A percentile compares a stretch with the other conserved stretches of the same genome.
Conservation (phyloP, 1,140 invertebrate species). For the Brachionus rubens region DNA sequence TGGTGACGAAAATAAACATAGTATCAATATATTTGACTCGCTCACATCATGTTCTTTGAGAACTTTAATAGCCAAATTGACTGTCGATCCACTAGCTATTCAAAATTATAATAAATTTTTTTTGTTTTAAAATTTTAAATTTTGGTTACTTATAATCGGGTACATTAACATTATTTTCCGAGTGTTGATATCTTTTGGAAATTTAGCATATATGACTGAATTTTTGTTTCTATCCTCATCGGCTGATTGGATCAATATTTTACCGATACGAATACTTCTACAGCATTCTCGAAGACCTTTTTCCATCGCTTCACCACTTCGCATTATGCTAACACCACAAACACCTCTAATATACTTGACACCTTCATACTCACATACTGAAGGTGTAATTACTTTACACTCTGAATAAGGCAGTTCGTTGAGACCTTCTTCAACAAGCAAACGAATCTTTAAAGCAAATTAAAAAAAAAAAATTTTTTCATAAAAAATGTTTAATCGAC, state of each 20-base stretch:
- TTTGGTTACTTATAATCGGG: conserved; percentile 83
- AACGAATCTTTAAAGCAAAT: conserved; percentile 71
- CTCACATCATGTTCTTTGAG: conserved; percentile 85
- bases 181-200: conserved; percentile 86
- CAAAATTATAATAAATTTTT: background rate
- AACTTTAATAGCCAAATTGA: conserved; percentile 85
- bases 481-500: conserved; percentile 49
- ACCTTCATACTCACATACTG: conserved; percentile 67
- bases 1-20: conserved; percentile 93
- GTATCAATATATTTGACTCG: conserved; percentile 87
- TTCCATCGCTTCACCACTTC: conserved; percentile 93
- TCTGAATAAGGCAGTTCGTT: conserved; percentile 91
- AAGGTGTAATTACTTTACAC: conserved; percentile 84
- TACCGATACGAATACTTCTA: conserved; percentile 85
- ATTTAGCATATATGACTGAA: conserved; percentile 92
- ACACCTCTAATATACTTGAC: conserved; percentile 90
- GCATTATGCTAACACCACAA: conserved; percentile 94
- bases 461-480: background rate
- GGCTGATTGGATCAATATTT: conserved; percentile 82
- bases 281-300: conserved; percentile 91
- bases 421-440: conserved; percentile 95
- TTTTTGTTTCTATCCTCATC: conserved; percentile 93
- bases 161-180: conserved; percentile 93
- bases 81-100: conserved; percentile 82
- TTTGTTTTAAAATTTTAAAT: background rate